Evolutionary conservation across 2,797 vertebrate species (phyloP).

Genomic region (Channa striata): DNA sequence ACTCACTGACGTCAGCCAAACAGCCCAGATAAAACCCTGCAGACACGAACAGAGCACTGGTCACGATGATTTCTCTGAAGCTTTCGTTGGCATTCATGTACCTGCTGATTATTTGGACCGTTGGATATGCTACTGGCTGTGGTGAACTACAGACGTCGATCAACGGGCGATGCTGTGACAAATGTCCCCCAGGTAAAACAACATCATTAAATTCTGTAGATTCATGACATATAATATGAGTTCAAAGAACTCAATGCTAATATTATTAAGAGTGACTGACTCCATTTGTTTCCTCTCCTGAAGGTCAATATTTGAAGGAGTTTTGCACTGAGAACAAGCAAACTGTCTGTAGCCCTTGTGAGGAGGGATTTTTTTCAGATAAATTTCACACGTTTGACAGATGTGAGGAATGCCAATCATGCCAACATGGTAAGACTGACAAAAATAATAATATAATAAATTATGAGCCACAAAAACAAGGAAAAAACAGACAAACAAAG

Average conservation of each 20-base stretch:
- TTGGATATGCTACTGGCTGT: constrained; percentile 23
- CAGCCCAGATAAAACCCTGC: constrained; percentile 52
- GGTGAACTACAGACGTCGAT: rapidly evolving
- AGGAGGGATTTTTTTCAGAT: background rate
- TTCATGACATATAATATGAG: too few relatives aligned
- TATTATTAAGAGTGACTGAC: background rate
- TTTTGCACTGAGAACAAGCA: constrained; percentile 30
- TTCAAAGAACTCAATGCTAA: too few relatives aligned
- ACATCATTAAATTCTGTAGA: background rate
- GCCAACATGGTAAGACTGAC: constrained; percentile 60
- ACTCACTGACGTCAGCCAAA: constrained; percentile 59
- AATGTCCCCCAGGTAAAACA: constrained; percentile 76
- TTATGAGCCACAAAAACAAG: background rate
- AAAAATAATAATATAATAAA: background rate
- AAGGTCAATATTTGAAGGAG: constrained; percentile 56
- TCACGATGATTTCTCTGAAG: constrained; percentile 56
- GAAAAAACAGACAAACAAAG: background rate
- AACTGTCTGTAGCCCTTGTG: constrained; percentile 67
- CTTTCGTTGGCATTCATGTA: constrained; percentile 9
- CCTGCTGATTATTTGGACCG: constrained; percentile 28
- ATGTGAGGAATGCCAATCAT: constrained; percentile 60
- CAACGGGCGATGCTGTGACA: constrained; percentile 60
- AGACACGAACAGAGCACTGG: background rate
- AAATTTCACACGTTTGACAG: background rate
- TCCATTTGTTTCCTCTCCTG: constrained; percentile 12